phyloP scores from a whole-genome alignment of 1,140 invertebrate species.

The Colletes latitarsis region DNA sequence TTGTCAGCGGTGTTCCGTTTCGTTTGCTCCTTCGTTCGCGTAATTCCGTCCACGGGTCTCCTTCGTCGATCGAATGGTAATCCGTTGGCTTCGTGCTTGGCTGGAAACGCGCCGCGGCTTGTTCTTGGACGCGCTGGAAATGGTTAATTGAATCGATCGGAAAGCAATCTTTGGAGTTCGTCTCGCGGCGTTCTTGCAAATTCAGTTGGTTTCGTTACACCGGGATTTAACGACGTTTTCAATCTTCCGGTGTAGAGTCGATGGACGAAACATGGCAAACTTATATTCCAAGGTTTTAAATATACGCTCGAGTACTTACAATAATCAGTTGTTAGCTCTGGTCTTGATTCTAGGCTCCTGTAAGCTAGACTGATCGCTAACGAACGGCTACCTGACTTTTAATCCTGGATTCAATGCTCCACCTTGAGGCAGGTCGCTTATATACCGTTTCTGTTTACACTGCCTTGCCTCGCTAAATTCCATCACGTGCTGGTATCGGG shows the following conservation, averaged over 20 bases:
- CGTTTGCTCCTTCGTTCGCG: not conserved
- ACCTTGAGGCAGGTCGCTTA: no score
- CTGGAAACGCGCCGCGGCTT: not conserved
- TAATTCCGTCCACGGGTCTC: not conserved
- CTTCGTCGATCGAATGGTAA: slow-evolving; percentile 5
- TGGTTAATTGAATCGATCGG: slow-evolving; percentile 20
- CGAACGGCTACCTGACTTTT: no score
- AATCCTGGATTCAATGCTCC: no score
- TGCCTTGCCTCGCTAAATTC: no score
- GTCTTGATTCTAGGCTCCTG: no score
- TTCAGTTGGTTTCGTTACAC: not conserved
- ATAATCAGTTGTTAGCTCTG: no score
- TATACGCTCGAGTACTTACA: no score
- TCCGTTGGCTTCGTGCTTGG: not conserved
- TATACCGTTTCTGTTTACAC: no score
- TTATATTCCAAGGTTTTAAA: no score
- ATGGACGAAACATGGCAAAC: no score
- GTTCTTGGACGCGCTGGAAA: not conserved
- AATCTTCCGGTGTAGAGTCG: not conserved
- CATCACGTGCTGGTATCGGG: no score
- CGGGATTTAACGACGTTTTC: not conserved
- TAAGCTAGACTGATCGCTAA: no score
- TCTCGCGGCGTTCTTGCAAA: not conserved
- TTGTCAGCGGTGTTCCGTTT: slow-evolving; percentile 27
- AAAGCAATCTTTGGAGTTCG: not conserved